Evolutionary conservation across 1,140 invertebrate genomes (phyloP), one percentile per base, ranked within the genome.

Genomic region (Brachionus plicatilis): DNA sequence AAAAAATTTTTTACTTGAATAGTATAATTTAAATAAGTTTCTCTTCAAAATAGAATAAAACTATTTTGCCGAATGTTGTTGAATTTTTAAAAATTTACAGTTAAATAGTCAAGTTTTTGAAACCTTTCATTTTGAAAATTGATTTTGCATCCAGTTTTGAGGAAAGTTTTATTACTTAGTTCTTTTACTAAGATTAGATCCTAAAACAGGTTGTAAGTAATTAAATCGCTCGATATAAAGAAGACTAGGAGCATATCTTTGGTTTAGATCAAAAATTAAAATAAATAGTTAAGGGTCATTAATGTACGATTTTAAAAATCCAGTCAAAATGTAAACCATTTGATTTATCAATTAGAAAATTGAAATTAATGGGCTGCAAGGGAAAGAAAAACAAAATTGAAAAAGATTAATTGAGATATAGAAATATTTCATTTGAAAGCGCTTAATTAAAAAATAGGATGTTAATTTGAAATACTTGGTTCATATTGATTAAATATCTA

Each of bases 341-440:
- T 60, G 53, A 60, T 60, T 60, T 24, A 20, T 60, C 53, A 60
- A 60, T 60, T 60, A 60, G 17, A 24, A 60, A 60, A 60, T 60
- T 60, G 53, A 60, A 27, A 60, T 60, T 24, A 60, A 60, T 60
- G n/a, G 53, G 20, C 53, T 60, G 53, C 53, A 60, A 60, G 53
- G 53, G n/a, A 60, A 60, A 24, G 53, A 17, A 60, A 60, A 60
- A 60, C 20, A 60, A 60, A 60, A 60, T 8, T 60, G 53, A 60
- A 60, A 60, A 60, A 60, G 53, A 60, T 60, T 60, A 60, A 60
- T 60, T 60, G 53, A 60, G 53, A 60, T 60, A 60, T 60, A 60
- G 53, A 60, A 60, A 60, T 20, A 27, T 60, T 20, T 60, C 53
- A 20, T 60, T 24, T 20, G 53, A 60, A 60, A 60, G 53, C 53